These are phyloP conservation scores for Stegodyphus dumicola DNA, from an alignment of 1,140 invertebrate species.

Conservation along the genomic window DNA sequence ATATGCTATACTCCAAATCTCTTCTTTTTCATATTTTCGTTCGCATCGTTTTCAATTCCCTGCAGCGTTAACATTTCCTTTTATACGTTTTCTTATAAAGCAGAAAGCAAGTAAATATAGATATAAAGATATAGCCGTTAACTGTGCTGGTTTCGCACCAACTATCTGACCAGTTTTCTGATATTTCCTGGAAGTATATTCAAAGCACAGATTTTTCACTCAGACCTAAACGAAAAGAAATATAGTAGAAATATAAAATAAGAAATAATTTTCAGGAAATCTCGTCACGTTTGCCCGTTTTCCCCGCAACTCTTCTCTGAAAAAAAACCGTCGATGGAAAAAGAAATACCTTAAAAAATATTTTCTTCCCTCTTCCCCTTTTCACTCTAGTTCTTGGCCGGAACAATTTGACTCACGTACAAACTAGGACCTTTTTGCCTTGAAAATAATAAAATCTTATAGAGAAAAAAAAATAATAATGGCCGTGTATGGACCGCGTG, in stretches of 20 bases:
- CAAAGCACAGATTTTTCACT: constrained; percentile 36
- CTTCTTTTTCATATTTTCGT: too few species aligned
- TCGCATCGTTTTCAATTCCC: too few species aligned
- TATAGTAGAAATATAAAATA: constrained; percentile 11
- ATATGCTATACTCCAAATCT: too few species aligned
- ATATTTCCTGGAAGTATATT: constrained; percentile 19
- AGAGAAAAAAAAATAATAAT: constrained; percentile 9
- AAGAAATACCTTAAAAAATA: not conserved
- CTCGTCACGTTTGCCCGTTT: constrained; percentile 54
- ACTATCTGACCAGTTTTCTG: constrained; percentile 41
- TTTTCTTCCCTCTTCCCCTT: not conserved
- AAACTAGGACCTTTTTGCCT: constrained; percentile 10
- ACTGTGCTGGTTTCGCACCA: not conserved
- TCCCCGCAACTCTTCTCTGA: constrained; percentile 21
- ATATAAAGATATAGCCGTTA: constrained; percentile 15
- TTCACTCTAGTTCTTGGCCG: not conserved
- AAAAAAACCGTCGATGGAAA: not conserved
- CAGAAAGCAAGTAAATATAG: too few species aligned
- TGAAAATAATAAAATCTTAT: constrained; percentile 53
- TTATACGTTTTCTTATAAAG: too few species aligned
- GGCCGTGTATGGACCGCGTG: not conserved
- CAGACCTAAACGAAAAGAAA: constrained; percentile 4
- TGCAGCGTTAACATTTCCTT: too few species aligned
- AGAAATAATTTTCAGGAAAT: constrained; percentile 38
- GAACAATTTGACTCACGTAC: constrained; percentile 56